Conservation (phyloP, 64 coral and sea anemone species). For the Anthopleura sola region DNA sequence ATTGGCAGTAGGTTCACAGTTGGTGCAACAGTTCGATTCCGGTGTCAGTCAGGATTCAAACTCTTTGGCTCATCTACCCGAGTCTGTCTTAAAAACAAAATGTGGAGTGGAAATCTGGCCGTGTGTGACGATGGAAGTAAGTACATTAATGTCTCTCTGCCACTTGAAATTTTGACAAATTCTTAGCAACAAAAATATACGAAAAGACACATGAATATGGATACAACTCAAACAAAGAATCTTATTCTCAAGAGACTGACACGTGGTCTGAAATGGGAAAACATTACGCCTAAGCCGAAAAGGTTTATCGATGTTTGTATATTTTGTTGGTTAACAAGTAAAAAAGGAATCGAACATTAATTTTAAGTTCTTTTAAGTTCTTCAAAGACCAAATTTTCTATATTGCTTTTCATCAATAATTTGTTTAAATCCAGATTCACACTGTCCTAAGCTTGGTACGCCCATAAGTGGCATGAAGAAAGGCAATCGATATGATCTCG, state of each 20-base stretch:
- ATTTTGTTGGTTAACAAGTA: no score
- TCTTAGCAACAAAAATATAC: no score
- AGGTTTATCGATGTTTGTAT: no score
- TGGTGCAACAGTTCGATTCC: constrained; percentile 42
- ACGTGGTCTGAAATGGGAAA: no score
- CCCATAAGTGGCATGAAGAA: constrained; percentile 60
- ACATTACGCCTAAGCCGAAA: no score
- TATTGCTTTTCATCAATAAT: background rate
- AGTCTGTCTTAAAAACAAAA: constrained; percentile 37
- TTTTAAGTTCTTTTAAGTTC: no score
- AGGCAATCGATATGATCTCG: constrained; percentile 59
- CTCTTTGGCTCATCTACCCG: constrained; percentile 49
- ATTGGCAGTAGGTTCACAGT: constrained; percentile 32
- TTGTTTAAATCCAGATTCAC: constrained; percentile 29
- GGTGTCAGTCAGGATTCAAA: constrained; percentile 57
- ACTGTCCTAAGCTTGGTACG: constrained; percentile 63
- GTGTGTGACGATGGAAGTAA: constrained; percentile 70
- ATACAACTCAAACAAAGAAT: no score
- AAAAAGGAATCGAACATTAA: no score
- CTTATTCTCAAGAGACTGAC: no score
- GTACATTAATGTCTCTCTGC: background rate
- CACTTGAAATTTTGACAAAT: no score
- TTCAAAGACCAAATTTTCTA: background rate
- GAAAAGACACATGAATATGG: no score
- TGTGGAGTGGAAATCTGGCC: constrained; percentile 55